Conservation (phyloP, 2,797 vertebrate genomes). For the Pogoniulus pusillus region DNA sequence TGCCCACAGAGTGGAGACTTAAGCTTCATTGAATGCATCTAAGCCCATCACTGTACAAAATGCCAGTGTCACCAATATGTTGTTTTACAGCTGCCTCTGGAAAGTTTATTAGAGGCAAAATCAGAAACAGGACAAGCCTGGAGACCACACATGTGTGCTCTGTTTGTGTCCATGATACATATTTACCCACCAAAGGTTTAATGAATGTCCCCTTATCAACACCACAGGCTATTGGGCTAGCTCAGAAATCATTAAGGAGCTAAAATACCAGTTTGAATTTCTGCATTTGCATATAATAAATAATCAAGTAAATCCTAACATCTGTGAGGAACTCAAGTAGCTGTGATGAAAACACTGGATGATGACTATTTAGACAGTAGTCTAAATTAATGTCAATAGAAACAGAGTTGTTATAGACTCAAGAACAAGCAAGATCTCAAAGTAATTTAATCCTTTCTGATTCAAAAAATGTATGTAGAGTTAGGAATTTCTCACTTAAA, state of each 20-base stretch:
- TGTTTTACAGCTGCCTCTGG: neutral
- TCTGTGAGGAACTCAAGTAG: neutral
- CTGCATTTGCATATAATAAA: conserved; percentile 4
- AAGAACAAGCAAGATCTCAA: neutral
- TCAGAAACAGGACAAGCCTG: neutral
- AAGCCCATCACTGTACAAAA: neutral
- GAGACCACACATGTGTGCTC: neutral
- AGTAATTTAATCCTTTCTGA: neutral
- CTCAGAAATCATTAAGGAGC: neutral
- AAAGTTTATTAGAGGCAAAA: neutral
- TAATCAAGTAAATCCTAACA: conserved; percentile 35
- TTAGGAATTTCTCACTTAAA: neutral
- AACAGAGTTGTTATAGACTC: neutral
- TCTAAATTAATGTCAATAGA: neutral
- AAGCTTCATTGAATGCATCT: neutral
- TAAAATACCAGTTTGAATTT: neutral
- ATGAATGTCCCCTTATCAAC: neutral
- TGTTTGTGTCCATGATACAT: neutral
- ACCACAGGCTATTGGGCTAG: neutral
- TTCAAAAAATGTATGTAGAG: neutral
- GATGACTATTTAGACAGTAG: neutral
- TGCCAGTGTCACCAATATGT: neutral
- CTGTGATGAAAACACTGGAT: neutral
- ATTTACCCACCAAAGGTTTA: neutral
- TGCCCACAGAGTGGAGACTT: neutral